Evolutionary conservation across 2,113 vertebrate genomes (phyloP).

Genomic region (Brienomyrus longianalis): DNA sequence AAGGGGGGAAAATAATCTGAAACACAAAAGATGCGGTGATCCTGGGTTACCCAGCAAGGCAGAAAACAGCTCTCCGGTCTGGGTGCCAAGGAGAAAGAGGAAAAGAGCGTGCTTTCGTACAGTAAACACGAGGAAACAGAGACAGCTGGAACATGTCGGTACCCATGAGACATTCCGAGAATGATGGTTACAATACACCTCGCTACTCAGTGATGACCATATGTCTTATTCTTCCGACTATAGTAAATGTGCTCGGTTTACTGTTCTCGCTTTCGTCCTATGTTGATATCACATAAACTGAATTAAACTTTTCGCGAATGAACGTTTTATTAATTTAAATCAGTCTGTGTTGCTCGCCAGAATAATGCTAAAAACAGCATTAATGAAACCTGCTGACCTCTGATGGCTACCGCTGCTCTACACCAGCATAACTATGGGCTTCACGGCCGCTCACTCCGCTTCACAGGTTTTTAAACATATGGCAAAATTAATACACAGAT

Average conservation of each 20-base stretch:
- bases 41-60: background rate
- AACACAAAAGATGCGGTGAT: background rate
- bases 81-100: background rate
- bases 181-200: background rate
- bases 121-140: background rate
- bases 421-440: background rate
- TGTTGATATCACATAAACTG: background rate
- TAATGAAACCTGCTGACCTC: background rate
- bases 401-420: background rate
- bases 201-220: background rate
- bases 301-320: background rate
- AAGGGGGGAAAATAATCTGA: background rate
- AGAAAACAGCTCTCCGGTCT: background rate
- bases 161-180: background rate
- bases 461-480: background rate
- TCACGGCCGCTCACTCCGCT: background rate
- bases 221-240: background rate
- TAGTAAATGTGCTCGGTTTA: background rate
- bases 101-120: background rate
- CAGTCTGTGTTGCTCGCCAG: background rate
- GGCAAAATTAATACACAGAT: background rate
- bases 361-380: background rate
- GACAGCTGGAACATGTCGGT: background rate
- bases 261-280: background rate
- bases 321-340: background rate